A percentile compares a stretch with the other conserved stretches of the same genome.
phyloP scores from a whole-genome alignment of 2,888 invertebrate species.

The Argyresthia albistria region DNA sequence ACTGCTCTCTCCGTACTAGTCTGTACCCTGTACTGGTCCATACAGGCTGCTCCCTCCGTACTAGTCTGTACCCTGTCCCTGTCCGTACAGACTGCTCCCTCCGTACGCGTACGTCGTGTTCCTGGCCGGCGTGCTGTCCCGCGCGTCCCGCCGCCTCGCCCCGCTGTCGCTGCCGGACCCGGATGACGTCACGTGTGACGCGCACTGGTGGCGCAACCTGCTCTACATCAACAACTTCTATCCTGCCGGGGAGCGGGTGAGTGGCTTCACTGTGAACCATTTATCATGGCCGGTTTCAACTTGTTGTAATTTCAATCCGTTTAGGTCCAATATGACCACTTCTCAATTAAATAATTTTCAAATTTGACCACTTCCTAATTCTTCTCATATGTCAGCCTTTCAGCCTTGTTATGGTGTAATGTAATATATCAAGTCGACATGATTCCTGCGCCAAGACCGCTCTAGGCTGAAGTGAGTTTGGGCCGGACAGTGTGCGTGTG shows the following conservation, averaged over 20 bases:
- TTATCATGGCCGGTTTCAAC: background rate
- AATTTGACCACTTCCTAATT: no score
- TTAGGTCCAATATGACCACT: no score
- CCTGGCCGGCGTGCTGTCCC: constrained; percentile 51
- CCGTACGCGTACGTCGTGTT: constrained; percentile 73
- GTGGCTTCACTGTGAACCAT: constrained; percentile 8
- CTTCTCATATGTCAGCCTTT: no score
- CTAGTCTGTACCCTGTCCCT: no score
- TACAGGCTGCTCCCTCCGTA: constrained; percentile 71
- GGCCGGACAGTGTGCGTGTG: no score
- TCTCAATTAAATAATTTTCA: no score
- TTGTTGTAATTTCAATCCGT: background rate
- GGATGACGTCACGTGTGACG: constrained; percentile 70
- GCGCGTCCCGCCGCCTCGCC: constrained; percentile 26
- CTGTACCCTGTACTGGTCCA: no score
- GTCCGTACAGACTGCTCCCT: constrained; percentile 63
- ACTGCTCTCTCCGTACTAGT: no score
- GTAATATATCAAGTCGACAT: no score
- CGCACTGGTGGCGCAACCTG: constrained; percentile 76
- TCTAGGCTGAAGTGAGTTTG: no score
- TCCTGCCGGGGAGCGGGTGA: constrained; percentile 72
- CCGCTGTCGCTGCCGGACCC: constrained; percentile 63
- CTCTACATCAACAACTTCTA: constrained; percentile 75
- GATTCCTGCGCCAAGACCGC: no score
- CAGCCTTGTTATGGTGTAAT: no score